Evolutionary conservation across 1,140 invertebrate genomes (phyloP), one percentile per base, ranked within the genome.

Genomic region (Anthonomus grandis): DNA sequence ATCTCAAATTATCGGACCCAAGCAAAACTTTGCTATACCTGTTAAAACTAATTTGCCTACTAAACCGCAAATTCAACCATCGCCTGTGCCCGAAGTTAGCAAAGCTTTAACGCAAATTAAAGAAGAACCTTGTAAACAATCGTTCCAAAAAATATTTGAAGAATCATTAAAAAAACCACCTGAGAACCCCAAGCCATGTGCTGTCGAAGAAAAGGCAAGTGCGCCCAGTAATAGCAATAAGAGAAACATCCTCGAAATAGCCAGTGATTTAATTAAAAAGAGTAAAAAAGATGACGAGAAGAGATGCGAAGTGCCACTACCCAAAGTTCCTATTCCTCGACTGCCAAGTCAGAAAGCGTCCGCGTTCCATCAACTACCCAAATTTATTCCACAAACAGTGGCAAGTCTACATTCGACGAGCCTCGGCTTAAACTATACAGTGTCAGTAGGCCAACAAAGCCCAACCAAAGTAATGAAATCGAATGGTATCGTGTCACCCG

Each of bases 121-220:
- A 44, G 38, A 10, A 55, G 58, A 37, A 59, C 64, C 2, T 55
- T 58, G 10, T 66, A 68, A 22, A 69, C 65, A n/a, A n/a, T n/a
- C n/a, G 8, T 74, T 72, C 42, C 71, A 73, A 51, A 74, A 70
- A 39, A 72, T 74, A 55, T 74, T 74, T 46, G 72, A 74, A 39
- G 70, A 74, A 41, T 62, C 66, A 0, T 59, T 74, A 0, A 72
- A 69, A 42, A 72, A 72, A 42, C 44, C 56, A 12, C 42, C 53
- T 2, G 51, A 56, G 8, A 27, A 27, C 13, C 31, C 21, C n/a
- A 47, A 60, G 17, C 49, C 55, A 17, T 38, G 19, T 4, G 37
- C 38, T 13, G 39, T 46, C 31, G 39, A 48, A 31, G 9, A 42
- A 41, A 34, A 18, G 17, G 27, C 13, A 1, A 10, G 22, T 13